Base-by-base conservation (phyloP, 1,140 invertebrate species). In the Homarus americanus region DNA sequence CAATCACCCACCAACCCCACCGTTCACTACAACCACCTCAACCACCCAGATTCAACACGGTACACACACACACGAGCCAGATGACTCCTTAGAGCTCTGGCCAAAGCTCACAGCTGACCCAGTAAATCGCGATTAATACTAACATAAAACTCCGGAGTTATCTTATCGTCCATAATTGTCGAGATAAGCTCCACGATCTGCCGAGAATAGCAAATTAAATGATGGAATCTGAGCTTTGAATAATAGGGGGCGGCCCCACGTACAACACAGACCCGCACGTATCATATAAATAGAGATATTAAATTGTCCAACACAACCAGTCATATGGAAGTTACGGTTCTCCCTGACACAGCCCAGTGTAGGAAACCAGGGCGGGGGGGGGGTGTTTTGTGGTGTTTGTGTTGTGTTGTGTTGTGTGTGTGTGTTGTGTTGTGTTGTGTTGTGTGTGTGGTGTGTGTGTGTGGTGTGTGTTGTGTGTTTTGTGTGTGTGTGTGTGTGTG, bases 221-320 rank as follows among this genome's bases (percentile, higher is more conserved):
- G 79, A 82, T 82, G 63, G 49, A 24, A 82, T 82, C 79, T 82
- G 1, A 58, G 53, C 12, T 0, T 3, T 58, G 44, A 82, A 36
- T 38, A 58, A 63, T 82, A 32, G n/a, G 3, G 5, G 7, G 0
- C n/a, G n/a, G 28, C n/a, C 63, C 63, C n/a, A 32, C n/a, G 63
- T 9, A 5, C 63, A 69, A 69, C 63, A 69, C 49, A 49, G 36
- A 9, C 32, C 24, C 2, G 41, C 15, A 44, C 20, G 49, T 63
- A 63, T 82, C 79, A 82, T 82, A 82, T 82, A 82, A 38, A 82
- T 63, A 82, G 79, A 82, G 79, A 82, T 58, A 58, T 82, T 82
- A 82, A 49, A 58, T 58, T 82, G 79, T 58, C 49, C 79, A 24
- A 17, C 10, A 53, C 63, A 36, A 2, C 32, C 40, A 53, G 41